Evolutionary conservation across 1,140 invertebrate species (phyloP).

Genomic region (Adoxophyes honmai): DNA sequence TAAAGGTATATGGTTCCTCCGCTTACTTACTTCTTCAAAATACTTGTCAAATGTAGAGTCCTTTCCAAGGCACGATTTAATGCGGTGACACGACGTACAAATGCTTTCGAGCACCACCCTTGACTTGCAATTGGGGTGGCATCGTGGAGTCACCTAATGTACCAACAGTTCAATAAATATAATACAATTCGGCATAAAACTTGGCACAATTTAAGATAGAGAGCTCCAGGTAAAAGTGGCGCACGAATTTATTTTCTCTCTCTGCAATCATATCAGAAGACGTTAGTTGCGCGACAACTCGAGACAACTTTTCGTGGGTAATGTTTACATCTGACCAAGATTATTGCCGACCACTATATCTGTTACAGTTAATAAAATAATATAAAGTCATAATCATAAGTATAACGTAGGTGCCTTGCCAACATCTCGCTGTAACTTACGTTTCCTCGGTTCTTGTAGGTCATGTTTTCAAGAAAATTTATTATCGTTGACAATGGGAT

Average conservation of each 20-base stretch:
- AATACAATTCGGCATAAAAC: too few species aligned
- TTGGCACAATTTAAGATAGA: too few species aligned
- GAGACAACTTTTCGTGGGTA: too few species aligned
- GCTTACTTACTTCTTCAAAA: conserved; percentile 49
- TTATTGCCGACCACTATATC: too few species aligned
- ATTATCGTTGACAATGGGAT: conserved; percentile 42
- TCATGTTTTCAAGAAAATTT: conserved; percentile 45
- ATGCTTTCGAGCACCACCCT: conserved; percentile 57
- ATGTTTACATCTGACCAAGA: too few species aligned
- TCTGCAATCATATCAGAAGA: too few species aligned
- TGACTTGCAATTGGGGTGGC: conserved; percentile 59
- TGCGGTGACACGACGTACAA: conserved; percentile 51
- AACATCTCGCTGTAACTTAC: conserved; percentile 27
- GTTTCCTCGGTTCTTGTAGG: conserved; percentile 35
- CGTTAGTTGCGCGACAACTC: too few species aligned
- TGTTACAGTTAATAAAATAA: conserved; percentile 16
- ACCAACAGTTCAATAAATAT: conserved; percentile 16
- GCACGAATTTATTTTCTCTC: too few species aligned
- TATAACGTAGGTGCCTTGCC: too few species aligned
- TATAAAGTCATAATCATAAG: too few species aligned
- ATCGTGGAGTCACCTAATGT: conserved; percentile 49
- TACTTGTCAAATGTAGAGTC: conserved; percentile 50
- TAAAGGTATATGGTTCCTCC: too few species aligned
- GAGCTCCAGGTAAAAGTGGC: too few species aligned
- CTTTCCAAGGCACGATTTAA: conserved; percentile 52